A percentile compares a stretch with the other conserved stretches of the same genome.
Conservation (phyloP, 2,113 vertebrate genomes). For the Speoplatyrhinus poulsoni region DNA sequence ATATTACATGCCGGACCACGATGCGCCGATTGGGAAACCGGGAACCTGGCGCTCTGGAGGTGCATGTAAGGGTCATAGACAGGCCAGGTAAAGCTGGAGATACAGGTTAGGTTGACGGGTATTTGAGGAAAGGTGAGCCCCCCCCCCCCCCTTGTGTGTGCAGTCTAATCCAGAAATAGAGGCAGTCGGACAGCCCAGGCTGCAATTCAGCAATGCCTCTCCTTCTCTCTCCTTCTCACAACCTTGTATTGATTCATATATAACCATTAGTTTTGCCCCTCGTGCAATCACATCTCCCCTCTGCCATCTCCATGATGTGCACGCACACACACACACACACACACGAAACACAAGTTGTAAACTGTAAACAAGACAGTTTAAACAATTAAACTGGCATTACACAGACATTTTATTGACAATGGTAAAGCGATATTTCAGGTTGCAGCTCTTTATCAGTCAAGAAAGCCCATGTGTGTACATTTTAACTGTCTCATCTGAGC, state of each 20-base stretch:
- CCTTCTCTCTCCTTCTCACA: slow-evolving; percentile 20
- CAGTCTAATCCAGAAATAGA: slow-evolving; percentile 16
- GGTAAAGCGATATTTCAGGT: slow-evolving; percentile 2
- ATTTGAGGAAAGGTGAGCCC: slow-evolving; percentile 29
- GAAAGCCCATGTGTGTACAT: not conserved
- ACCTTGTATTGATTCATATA: slow-evolving; percentile 25
- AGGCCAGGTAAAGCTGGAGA: slow-evolving; percentile 41
- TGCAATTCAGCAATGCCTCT: not conserved
- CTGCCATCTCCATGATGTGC: not conserved
- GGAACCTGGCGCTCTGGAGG: slow-evolving; percentile 6
- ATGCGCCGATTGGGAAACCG: not conserved
- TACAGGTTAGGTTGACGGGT: slow-evolving; percentile 30
- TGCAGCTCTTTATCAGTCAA: slow-evolving; percentile 10
- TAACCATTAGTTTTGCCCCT: not conserved
- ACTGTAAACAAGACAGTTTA: slow-evolving; percentile 10
- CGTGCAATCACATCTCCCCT: not conserved
- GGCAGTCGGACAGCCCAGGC: not conserved
- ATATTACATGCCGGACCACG: slow-evolving; percentile 63
- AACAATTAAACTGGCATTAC: not conserved
- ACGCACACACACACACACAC: slow-evolving; percentile 7
- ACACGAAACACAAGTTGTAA: not conserved
- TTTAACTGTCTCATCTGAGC: not conserved
- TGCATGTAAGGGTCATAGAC: slow-evolving; percentile 21
- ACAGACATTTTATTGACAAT: slow-evolving; percentile 26
- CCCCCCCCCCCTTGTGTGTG: not conserved